Conservation (phyloP, 2,888 invertebrate species). For the Acholoe squamosa region DNA sequence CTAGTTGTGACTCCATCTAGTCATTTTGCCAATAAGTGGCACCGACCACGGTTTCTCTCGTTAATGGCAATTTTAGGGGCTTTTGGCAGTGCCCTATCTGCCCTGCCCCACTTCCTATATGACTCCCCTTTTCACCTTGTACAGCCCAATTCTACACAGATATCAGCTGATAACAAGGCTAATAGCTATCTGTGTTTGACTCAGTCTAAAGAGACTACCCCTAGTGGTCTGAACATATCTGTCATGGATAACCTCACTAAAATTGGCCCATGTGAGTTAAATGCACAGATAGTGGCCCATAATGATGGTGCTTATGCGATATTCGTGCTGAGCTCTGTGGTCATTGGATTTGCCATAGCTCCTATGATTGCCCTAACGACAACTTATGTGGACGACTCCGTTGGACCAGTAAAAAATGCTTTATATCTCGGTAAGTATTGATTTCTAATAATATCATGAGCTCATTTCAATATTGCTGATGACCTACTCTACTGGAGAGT, state of each 20-base stretch:
- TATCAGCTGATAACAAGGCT: neutral
- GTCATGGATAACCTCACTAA: neutral
- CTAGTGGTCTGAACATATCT: neutral
- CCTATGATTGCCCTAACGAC: neutral
- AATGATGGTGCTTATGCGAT: slow-evolving; percentile 51
- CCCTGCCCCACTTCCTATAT: slow-evolving; percentile 56
- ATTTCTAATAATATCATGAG: no score
- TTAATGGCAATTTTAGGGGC: slow-evolving; percentile 18
- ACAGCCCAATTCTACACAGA: neutral
- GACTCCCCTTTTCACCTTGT: neutral
- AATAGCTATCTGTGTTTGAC: neutral
- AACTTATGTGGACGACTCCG: slow-evolving; percentile 61
- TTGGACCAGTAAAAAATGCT: neutral
- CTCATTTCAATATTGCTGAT: no score
- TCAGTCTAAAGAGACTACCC: neutral
- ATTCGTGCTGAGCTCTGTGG: neutral
- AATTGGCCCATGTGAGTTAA: neutral
- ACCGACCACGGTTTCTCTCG: slow-evolving; percentile 52
- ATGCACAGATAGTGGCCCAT: neutral
- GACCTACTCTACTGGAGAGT: no score
- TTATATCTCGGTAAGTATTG: slow-evolving; percentile 58
- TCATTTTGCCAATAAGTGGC: slow-evolving; percentile 46
- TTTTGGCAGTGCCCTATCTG: slow-evolving; percentile 22
- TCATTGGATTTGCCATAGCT: slow-evolving; percentile 42
- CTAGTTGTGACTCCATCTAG: slow-evolving; percentile 17